A percentile compares a stretch with the other conserved stretches of the same genome.
phyloP scores from a whole-genome alignment of 2,888 invertebrate species.

The Plebejus melissa region DNA sequence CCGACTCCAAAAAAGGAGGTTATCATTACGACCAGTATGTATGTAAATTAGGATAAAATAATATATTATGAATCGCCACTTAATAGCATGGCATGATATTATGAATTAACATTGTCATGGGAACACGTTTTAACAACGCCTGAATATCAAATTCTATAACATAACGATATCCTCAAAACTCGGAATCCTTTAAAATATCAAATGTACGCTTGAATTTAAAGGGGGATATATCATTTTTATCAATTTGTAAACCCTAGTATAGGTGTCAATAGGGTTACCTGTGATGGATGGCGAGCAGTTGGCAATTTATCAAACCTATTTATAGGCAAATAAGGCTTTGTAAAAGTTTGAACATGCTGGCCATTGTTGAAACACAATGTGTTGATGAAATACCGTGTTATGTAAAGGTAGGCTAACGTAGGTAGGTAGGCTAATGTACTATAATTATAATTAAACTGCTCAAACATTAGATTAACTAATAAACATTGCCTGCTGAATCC shows the following conservation, averaged over 20 bases:
- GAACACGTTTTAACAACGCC: too few species aligned
- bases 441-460: not conserved
- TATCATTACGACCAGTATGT: too few species aligned
- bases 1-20: too few species aligned
- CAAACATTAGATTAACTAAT: not conserved
- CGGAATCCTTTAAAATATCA: not conserved
- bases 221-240: not conserved
- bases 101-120: too few species aligned
- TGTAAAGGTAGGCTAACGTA: not conserved
- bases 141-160: too few species aligned
- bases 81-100: too few species aligned
- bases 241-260: conserved; percentile 4
- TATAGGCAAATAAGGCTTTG: conserved; percentile 19
- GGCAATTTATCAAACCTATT: conserved; percentile 19
- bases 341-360: conserved; percentile 2
- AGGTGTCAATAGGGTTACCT: conserved; percentile 2
- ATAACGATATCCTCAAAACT: not conserved
- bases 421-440: not conserved
- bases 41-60: too few species aligned
- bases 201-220: not conserved
- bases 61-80: too few species aligned
- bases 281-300: conserved; percentile 12
- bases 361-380: not conserved
- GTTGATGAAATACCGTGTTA: not conserved
- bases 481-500: not conserved